A percentile compares a stretch with the other conserved stretches of the same genome.
Conservation (phyloP, 1,140 invertebrate species). For the Sogatella furcifera region DNA sequence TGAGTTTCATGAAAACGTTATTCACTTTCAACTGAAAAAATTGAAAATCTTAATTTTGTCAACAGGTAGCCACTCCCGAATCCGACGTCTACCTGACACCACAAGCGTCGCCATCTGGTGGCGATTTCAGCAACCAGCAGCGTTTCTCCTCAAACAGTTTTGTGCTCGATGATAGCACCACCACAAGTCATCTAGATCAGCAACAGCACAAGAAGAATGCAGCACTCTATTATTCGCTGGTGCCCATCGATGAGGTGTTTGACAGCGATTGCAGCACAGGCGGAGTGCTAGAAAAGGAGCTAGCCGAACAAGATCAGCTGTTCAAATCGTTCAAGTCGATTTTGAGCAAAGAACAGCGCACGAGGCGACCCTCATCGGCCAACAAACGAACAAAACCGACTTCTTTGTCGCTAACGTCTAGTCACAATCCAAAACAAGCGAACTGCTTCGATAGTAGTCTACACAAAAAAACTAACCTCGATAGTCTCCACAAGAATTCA, state of each 20-base stretch:
- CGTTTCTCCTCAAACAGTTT: constrained; percentile 6
- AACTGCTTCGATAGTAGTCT: background rate
- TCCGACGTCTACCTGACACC: constrained; percentile 23
- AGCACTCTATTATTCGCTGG: constrained; percentile 23
- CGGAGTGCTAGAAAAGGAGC: constrained; percentile 21
- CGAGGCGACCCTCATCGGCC: background rate
- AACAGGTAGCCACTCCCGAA: constrained; percentile 16
- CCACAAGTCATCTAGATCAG: background rate
- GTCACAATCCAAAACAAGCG: background rate
- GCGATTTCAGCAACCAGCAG: background rate
- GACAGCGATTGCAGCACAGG: background rate
- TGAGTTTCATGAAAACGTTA: no score
- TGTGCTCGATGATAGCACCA: background rate
- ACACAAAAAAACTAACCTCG: background rate
- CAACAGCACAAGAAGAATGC: constrained; percentile 4
- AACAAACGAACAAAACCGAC: constrained; percentile 17
- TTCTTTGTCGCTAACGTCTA: constrained; percentile 5
- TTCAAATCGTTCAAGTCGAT: constrained; percentile 25
- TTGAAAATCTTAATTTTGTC: no score
- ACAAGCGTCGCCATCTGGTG: constrained; percentile 16
- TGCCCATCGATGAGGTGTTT: constrained; percentile 23
- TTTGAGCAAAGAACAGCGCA: constrained; percentile 18
- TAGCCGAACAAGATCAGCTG: constrained; percentile 27
- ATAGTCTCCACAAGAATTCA: no score
- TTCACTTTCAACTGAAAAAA: no score